Evolutionary conservation across 2,113 vertebrate species (phyloP), one percentile per base, ranked within the genome.

Genomic region (Grantiella picta): DNA sequence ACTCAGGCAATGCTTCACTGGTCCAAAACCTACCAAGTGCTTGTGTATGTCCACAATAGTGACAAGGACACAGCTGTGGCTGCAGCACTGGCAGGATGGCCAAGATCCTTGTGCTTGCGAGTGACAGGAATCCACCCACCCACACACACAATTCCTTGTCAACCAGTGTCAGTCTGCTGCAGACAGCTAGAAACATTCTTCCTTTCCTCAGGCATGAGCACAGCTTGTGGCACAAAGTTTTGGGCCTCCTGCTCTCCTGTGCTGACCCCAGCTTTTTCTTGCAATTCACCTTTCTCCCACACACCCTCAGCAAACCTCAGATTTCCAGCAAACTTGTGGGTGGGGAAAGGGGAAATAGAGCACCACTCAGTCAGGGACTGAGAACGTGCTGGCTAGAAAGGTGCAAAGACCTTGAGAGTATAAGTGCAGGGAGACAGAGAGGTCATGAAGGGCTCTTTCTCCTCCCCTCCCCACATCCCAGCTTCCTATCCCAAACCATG

Each of bases 21-120:
- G 8, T 36, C 28, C 54, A 47, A 76, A 54, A 33, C 22, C 60
- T 53, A 9, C 36, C 40, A 22, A 20, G 28, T 33, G 12, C 40
- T 53, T 65, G 15, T 6, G 10, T 9, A 4, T 45, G 40, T 6
- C 42, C 42, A 28, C 54, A 44, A 1, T 0, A 73, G 65, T 7
- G 54, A n/a, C 69, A 75, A 75, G 60, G 28, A n/a, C 69, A 73
- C 71, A 64, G 28, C 53, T 33, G 31, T 38, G 68, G 29, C 44
- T 85, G 70, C 57, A 71, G n/a, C 42, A 8, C 38, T 63, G 57
- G 61, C 66, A 82, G 49, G 20, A 23, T 54, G 49, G 49, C 54
- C 66, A 64, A 68, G 57, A 42, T 40, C 24, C 33, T 42, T 59
- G 57, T 31, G 17, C n/a, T 65, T 65, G 15, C 40, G 65, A 45